Evolutionary conservation across 92 coral and sea anemone species (phyloP), one percentile per base, ranked within the genome.

Genomic region (Parazoanthus darwini): DNA sequence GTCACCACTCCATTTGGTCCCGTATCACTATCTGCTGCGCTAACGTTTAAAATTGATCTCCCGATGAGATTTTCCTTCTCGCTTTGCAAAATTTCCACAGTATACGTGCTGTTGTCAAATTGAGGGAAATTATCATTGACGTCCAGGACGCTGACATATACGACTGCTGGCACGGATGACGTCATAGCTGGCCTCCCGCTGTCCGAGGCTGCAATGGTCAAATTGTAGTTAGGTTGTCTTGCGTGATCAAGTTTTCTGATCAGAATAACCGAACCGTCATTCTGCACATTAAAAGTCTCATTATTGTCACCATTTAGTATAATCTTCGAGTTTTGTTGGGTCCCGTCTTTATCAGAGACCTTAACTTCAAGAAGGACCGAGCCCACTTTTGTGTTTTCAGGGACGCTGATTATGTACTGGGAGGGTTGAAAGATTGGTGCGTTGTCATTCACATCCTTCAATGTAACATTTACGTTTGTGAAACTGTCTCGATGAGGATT

Each of bases 1-100:
- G 51, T 16, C 7, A 90, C 65, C 25, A 63, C 11, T 43, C 87
- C 90, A 54, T 86, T 86, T 16, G 46, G 63, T 8, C 81, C 92
- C 16, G 38, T 3, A 65, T 90, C 92, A 22, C 20, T 35, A 72
- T 90, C 92, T 2, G 76, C 78, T 14, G 92, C 92, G 42, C 77
- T 33, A 71, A 71, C 76, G 23, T 71, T 71, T 26, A 71, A 71
- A n/a, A 71, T 39, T 2, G 42, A 39, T 39, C 42, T 39, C 42
- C 42, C 42, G 4, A 39, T 39, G 42, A 39, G 42, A 39, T 39
- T 39, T 39, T 39, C 42, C 4, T 2, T 39, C 42, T 39, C 16
- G 36, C 29, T 71, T 35, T 23, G 26, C 36, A 26, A 26, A 71
- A 71, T 71, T 35, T 71, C 76, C 11, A 71, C 76, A 9, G 76